Conservation (phyloP, 1,140 invertebrate genomes). For the Conopomorpha cramerella region DNA sequence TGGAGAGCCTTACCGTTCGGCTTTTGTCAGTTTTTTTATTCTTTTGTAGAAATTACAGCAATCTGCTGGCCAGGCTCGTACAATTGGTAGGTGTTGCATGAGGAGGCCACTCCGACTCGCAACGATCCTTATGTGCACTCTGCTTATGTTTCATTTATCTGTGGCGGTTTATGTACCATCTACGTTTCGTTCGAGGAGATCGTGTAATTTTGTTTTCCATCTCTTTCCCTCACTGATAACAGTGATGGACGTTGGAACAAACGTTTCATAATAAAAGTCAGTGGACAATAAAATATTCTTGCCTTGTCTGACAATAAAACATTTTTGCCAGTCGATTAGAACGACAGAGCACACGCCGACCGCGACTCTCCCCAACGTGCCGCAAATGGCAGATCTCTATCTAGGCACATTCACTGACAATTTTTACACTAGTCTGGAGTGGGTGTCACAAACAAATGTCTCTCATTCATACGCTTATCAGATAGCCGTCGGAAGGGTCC, state of each 20-base stretch:
- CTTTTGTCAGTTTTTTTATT: too few species aligned
- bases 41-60: slow-evolving; percentile 55
- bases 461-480: slow-evolving; percentile 44
- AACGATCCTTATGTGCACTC: not conserved
- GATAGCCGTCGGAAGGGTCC: slow-evolving; percentile 44
- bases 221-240: too few species aligned
- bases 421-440: slow-evolving; percentile 51
- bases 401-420: slow-evolving; percentile 48
- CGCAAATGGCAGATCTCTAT: slow-evolving; percentile 50
- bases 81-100: slow-evolving; percentile 47
- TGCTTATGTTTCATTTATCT: not conserved
- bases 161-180: too few species aligned
- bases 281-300: too few species aligned
- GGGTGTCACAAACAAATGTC: slow-evolving; percentile 49
- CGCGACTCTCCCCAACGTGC: slow-evolving; percentile 19
- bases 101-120: slow-evolving; percentile 13
- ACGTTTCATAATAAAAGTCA: too few species aligned
- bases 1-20: slow-evolving; percentile 50
- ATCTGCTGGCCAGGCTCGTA: slow-evolving; percentile 29
- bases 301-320: too few species aligned
- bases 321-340: too few species aligned
- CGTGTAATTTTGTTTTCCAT: too few species aligned
- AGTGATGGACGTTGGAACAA: too few species aligned
- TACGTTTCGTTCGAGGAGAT: too few species aligned
- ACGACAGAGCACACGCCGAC: too few species aligned